A percentile compares a stretch with the other conserved stretches of the same genome.
Conservation (phyloP, 2,113 vertebrate species). For the Monarcha castaneiventris region DNA sequence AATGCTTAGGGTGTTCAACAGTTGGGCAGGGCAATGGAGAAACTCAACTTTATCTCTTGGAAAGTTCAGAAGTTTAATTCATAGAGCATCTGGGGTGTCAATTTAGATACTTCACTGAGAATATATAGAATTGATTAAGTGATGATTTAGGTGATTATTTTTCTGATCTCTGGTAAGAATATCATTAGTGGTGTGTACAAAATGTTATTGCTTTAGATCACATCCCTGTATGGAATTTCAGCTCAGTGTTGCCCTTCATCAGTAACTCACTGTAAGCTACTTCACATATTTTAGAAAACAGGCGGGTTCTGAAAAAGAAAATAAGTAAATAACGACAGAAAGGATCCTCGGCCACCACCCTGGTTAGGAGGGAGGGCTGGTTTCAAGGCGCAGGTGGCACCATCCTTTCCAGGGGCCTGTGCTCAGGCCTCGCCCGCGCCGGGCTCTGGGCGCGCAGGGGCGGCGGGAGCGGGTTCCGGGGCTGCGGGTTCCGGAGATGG, state of each 20-base stretch:
- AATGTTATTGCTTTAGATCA: neutral
- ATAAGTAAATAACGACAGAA: no score
- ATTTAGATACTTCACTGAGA: neutral
- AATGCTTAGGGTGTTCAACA: neutral
- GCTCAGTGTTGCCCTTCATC: neutral
- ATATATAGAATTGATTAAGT: neutral
- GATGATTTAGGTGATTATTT: neutral
- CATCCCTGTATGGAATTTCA: neutral
- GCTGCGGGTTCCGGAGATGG: neutral
- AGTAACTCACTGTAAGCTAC: neutral
- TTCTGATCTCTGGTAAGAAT: neutral
- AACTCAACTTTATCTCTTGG: neutral
- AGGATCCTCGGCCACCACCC: neutral
- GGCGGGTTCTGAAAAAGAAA: neutral
- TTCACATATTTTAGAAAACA: neutral
- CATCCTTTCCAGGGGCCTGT: neutral
- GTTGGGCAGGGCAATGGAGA: accelerated
- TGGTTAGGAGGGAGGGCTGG: neutral
- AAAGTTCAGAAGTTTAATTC: neutral
- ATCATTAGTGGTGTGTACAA: neutral
- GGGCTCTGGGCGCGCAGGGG: neutral
- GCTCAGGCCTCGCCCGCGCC: no score
- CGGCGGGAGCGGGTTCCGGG: neutral
- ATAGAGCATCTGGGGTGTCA: neutral
- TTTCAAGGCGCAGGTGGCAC: neutral